Percentiles rank a stretch among this genome's conserved stretches.
These are phyloP conservation scores for Bombyx mori DNA, from an alignment of 1,140 invertebrate genomes.

Conservation along the genomic window DNA sequence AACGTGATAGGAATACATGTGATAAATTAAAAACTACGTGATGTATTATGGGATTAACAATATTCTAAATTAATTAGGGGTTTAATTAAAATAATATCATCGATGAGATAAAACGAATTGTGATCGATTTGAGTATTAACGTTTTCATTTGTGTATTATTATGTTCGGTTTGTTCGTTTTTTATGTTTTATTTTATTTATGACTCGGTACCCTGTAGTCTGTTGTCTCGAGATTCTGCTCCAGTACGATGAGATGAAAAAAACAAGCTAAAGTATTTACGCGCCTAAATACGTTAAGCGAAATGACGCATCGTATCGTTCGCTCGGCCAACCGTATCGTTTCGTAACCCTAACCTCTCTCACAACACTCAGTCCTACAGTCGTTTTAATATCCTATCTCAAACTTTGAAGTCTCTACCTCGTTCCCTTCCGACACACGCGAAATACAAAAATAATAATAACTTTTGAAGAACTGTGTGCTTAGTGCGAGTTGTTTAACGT, in stretches of 20 bases:
- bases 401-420: no score
- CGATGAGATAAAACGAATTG: slow-evolving; percentile 29
- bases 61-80: slow-evolving; percentile 17
- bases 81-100: slow-evolving; percentile 29
- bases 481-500: no score
- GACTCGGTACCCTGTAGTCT: slow-evolving; percentile 58
- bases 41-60: slow-evolving; percentile 37
- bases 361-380: slow-evolving; percentile 14
- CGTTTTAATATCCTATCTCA: no score
- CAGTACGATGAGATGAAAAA: slow-evolving; percentile 25
- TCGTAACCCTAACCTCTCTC: slow-evolving; percentile 18
- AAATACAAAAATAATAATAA: slow-evolving; percentile 33
- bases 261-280: slow-evolving; percentile 19
- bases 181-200: slow-evolving; percentile 30
- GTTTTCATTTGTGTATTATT: slow-evolving; percentile 37
- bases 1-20: slow-evolving; percentile 58
- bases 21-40: slow-evolving; percentile 44
- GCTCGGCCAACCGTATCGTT: slow-evolving; percentile 7
- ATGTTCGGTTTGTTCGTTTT: slow-evolving; percentile 42
- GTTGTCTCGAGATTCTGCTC: slow-evolving; percentile 45
- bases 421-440: no score
- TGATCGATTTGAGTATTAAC: slow-evolving; percentile 59
- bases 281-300: slow-evolving; percentile 30
- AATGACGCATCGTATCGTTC: slow-evolving; percentile 4
- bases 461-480: slow-evolving; percentile 7